phyloP scores from a whole-genome alignment of 2,888 invertebrate genomes.

The Noctua comes region DNA sequence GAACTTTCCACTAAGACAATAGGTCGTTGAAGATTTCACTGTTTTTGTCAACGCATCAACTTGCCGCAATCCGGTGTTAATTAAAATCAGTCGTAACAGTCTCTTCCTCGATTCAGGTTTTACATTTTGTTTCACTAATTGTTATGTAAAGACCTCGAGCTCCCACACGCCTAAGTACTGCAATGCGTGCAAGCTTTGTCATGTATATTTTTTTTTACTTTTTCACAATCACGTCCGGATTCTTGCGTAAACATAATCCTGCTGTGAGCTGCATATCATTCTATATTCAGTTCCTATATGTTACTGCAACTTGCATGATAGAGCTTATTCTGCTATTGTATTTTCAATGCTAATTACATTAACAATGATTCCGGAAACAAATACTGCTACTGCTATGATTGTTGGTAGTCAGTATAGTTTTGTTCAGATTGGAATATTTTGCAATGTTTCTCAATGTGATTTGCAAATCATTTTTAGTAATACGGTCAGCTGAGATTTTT shows the following conservation, averaged over 20 bases:
- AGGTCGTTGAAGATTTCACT: slow-evolving; percentile 87
- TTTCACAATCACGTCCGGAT: slow-evolving; percentile 61
- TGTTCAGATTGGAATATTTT: slow-evolving; percentile 11
- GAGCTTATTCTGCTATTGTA: slow-evolving; percentile 40
- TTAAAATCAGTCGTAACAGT: slow-evolving; percentile 79
- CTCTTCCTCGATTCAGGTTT: slow-evolving; percentile 78
- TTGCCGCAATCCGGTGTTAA: slow-evolving; percentile 77
- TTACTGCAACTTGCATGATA: slow-evolving; percentile 45
- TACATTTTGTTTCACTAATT: slow-evolving; percentile 70
- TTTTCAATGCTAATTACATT: slow-evolving; percentile 51
- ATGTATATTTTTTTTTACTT: slow-evolving; percentile 56
- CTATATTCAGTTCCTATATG: slow-evolving; percentile 44
- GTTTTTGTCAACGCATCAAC: slow-evolving; percentile 85
- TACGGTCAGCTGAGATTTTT: slow-evolving; percentile 16
- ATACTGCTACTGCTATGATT: slow-evolving; percentile 11
- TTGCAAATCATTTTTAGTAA: slow-evolving; percentile 32
- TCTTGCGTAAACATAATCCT: slow-evolving; percentile 59
- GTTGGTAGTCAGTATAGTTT: slow-evolving; percentile 20
- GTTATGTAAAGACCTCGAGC: slow-evolving; percentile 68
- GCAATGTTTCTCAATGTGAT: slow-evolving; percentile 12
- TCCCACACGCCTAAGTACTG: slow-evolving; percentile 68
- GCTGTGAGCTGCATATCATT: slow-evolving; percentile 33
- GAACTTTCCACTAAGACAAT: slow-evolving; percentile 87
- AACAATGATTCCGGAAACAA: slow-evolving; percentile 41
- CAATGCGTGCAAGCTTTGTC: slow-evolving; percentile 56